Percentiles rank a stretch among this genome's conserved stretches.
phyloP scores from a whole-genome alignment of 1,140 invertebrate species.

The Neuroterus valhalla region DNA sequence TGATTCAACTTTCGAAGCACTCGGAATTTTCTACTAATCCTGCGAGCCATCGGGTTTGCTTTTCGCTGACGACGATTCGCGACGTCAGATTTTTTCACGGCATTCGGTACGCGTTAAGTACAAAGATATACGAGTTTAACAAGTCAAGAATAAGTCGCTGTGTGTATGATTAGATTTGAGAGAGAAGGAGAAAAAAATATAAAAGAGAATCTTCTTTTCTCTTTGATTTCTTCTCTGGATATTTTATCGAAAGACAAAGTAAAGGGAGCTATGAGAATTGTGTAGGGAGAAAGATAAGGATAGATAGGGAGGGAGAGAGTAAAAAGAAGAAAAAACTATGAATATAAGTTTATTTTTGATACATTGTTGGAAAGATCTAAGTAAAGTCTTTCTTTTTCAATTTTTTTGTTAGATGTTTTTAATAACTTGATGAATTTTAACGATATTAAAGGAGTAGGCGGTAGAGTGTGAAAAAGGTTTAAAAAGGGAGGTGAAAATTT shows the following conservation, averaged over 20 bases:
- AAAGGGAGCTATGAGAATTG: slow-evolving; percentile 57
- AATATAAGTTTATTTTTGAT: slow-evolving; percentile 76
- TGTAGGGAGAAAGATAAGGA: slow-evolving; percentile 42
- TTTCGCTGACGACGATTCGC: not conserved
- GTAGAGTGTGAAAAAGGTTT: slow-evolving; percentile 45
- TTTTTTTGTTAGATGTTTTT: slow-evolving; percentile 70
- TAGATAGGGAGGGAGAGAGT: slow-evolving; percentile 50
- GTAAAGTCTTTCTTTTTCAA: slow-evolving; percentile 66
- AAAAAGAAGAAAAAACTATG: slow-evolving; percentile 66
- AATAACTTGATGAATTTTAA: slow-evolving; percentile 74
- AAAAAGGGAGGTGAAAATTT: slow-evolving; percentile 46
- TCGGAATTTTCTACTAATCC: not conserved
- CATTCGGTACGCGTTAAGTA: slow-evolving; percentile 61
- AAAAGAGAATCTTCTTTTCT: too few relatives aligned
- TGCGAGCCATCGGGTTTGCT: not conserved
- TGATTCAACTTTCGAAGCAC: not conserved
- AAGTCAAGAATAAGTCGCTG: slow-evolving; percentile 37
- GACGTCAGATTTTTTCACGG: slow-evolving; percentile 42
- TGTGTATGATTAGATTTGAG: slow-evolving; percentile 67
- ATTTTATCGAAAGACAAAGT: not conserved
- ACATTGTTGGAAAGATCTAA: slow-evolving; percentile 71
- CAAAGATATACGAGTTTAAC: slow-evolving; percentile 60
- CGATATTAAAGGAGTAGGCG: slow-evolving; percentile 58
- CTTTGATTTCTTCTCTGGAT: slow-evolving; percentile 11
- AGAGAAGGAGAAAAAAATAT: slow-evolving; percentile 50